Conservation (phyloP, 2,888 invertebrate species). For the Thecocarcelia acutangulata region DNA sequence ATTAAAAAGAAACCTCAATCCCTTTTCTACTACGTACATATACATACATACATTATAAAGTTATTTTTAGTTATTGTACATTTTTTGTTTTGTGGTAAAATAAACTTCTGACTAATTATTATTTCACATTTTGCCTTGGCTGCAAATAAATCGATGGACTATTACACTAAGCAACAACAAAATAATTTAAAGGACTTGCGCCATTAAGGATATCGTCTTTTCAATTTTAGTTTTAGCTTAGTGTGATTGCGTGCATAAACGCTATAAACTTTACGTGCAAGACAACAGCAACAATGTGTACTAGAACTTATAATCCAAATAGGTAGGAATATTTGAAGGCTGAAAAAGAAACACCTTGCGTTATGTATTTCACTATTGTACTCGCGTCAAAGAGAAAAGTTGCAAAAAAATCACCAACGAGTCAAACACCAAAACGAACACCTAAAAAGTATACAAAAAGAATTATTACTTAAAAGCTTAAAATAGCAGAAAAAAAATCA, state of each 20-base stretch:
- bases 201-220: too few relatives aligned
- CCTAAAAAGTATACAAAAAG: conserved; percentile 63
- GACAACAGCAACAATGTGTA: background rate
- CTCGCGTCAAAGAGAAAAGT: conserved; percentile 43
- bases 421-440: conserved; percentile 73
- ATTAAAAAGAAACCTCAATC: background rate
- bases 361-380: conserved; percentile 5
- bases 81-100: conserved; percentile 37
- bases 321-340: conserved; percentile 46
- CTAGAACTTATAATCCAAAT: background rate
- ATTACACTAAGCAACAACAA: conserved; percentile 15
- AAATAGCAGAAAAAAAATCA: background rate
- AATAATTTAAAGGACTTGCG: background rate
- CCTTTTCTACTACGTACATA: too few relatives aligned
- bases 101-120: conserved; percentile 50
- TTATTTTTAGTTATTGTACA: conserved; percentile 22
- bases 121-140: conserved; percentile 56
- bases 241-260: conserved; percentile 63
- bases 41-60: background rate
- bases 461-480: background rate
- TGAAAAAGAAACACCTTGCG: conserved; percentile 31
- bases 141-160: conserved; percentile 60
- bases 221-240: background rate
- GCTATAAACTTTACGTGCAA: conserved; percentile 22
- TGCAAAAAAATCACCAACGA: conserved; percentile 50